Evolutionary conservation across 2,113 vertebrate species (phyloP).

Genomic region (Aegotheles bennettii): DNA sequence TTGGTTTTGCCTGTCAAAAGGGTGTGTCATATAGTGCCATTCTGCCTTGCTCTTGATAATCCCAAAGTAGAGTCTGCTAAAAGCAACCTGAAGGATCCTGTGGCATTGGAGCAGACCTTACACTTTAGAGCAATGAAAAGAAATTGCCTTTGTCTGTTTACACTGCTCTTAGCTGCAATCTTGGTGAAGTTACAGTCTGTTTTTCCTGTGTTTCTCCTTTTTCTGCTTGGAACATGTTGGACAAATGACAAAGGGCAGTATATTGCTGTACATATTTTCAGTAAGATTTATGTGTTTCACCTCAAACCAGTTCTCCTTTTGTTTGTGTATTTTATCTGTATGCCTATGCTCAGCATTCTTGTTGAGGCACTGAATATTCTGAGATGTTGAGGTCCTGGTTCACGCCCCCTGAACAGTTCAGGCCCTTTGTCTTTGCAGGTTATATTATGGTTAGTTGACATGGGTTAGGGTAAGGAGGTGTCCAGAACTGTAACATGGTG

Average conservation of each 20-base stretch:
- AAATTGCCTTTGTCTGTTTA: not conserved
- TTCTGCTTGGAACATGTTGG: not conserved
- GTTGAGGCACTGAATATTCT: not conserved
- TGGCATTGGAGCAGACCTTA: not conserved
- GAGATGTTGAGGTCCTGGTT: not conserved
- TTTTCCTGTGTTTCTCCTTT: not conserved
- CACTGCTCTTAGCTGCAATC: not conserved
- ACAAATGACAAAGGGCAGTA: not conserved
- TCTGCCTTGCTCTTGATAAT: not conserved
- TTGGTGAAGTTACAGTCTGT: not conserved
- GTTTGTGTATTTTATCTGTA: not conserved
- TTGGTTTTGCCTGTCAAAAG: not conserved
- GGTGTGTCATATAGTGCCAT: not conserved
- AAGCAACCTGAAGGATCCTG: not conserved
- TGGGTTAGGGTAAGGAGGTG: not conserved
- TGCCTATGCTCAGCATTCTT: not conserved
- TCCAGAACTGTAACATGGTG: not conserved
- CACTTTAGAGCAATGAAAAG: not conserved
- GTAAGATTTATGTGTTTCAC: not conserved
- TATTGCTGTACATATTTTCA: not conserved
- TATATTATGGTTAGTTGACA: rapidly evolving
- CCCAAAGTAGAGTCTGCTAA: not conserved
- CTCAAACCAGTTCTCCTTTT: not conserved
- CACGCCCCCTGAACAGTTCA: not conserved
- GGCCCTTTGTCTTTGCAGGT: not conserved